phyloP scores from a whole-genome alignment of 2,888 invertebrate species.

The Polyommatus icarus region DNA sequence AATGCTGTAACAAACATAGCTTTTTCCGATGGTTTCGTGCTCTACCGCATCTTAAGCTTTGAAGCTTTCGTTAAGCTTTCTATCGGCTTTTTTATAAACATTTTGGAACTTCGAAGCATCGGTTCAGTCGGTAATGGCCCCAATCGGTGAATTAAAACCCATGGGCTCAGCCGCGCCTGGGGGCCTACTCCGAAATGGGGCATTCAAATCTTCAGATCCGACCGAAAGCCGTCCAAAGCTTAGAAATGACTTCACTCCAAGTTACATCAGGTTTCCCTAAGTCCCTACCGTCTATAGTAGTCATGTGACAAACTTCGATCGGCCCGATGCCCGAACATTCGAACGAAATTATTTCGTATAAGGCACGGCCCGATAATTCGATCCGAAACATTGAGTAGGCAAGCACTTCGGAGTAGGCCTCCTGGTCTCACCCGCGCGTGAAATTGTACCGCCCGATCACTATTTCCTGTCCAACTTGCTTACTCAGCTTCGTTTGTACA shows the following conservation, averaged over 20 bases:
- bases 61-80: neutral
- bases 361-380: too few relatives aligned
- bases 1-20: neutral
- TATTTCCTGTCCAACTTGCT: constrained; percentile 26
- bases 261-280: too few relatives aligned
- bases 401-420: too few relatives aligned
- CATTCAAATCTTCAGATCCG: too few relatives aligned
- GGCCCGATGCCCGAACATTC: too few relatives aligned
- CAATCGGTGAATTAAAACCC: constrained; percentile 66
- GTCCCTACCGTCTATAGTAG: too few relatives aligned
- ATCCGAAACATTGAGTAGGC: too few relatives aligned
- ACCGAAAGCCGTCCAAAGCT: too few relatives aligned
- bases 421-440: constrained; percentile 5
- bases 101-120: neutral
- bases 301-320: too few relatives aligned
- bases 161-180: neutral
- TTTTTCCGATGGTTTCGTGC: neutral
- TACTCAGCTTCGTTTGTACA: neutral
- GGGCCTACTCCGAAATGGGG: too few relatives aligned
- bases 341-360: too few relatives aligned
- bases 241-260: too few relatives aligned
- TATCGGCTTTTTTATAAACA: neutral
- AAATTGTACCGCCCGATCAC: constrained; percentile 27
- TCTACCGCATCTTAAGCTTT: constrained; percentile 16
- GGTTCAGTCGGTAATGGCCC: constrained; percentile 54